Base-by-base conservation (phyloP, 2,888 invertebrate genomes). In the Apamea anceps region DNA sequence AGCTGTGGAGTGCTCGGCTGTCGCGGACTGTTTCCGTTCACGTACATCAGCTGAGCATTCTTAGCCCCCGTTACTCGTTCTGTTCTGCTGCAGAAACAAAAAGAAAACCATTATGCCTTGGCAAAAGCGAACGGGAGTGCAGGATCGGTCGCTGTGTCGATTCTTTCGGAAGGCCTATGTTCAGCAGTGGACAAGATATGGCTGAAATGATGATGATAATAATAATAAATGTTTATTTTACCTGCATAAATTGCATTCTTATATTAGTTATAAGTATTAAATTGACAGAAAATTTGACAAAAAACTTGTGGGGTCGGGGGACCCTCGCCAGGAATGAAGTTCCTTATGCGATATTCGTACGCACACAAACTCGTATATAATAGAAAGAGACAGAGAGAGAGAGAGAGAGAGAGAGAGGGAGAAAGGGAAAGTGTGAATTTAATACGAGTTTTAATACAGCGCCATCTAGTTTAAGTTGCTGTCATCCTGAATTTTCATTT, bases 1-100 rank as follows among this genome's bases (percentile, higher is more conserved):
- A 96, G 85, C 75, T 96, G 96, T 0, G 96, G 96, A 0, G 96
- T 96, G 87, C 92, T 95, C 3, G 95, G 94, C 77, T 93, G 94
- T 5, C 95, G 91, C 2, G 96, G 94, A 67, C 94, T 95, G 45
- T 80, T 82, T 0, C 93, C 91, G 60, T 67, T 93, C 51, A 96
- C 82, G 85, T 93, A 95, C 37, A 94, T 84, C 81, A 96, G 88
- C 88, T 96, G 96, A 0, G 94, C 95, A 72, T 96, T 96, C 85
- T 92, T 95, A 2, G 91, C 89, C 0, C 96, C 95, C 0, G 90
- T 81, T 1, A 91, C 81, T 4, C 92, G 92, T 42, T 95, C 96
- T 15, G 82, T 88, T 63, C 89, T 81, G 60, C 25, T 68, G 15
- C 7, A 0, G 32, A 28, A 72, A 63, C 18, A 57, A 28, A 78